phyloP scores from a whole-genome alignment of 2,888 invertebrate species.

The Caenorhabditis macrosperma region DNA sequence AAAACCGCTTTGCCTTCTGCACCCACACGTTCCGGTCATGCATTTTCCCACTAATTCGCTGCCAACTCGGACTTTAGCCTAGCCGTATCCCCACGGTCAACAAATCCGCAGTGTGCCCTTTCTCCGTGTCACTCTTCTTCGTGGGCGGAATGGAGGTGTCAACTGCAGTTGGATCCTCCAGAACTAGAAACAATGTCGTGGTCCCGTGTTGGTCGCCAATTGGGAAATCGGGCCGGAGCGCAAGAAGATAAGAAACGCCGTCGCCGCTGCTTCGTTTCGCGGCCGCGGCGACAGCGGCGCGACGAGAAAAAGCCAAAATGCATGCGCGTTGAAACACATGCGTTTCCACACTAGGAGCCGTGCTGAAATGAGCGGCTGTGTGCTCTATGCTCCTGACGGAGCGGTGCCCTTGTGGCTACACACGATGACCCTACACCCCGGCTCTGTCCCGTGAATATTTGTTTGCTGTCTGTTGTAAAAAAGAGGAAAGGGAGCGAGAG shows the following conservation, averaged over 20 bases:
- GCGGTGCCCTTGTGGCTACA: conserved; percentile 7
- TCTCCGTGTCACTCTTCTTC: too few species aligned
- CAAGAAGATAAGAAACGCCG: not conserved
- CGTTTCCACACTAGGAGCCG: conserved; percentile 10
- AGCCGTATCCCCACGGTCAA: not conserved
- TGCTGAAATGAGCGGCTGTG: not conserved
- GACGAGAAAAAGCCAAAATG: conserved; percentile 33
- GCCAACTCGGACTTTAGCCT: too few species aligned
- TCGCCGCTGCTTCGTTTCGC: not conserved
- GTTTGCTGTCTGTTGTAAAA: conserved; percentile 37
- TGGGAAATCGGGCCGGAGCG: not conserved
- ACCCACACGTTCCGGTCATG: too few species aligned
- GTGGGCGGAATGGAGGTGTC: not conserved
- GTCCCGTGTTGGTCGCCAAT: too few species aligned
- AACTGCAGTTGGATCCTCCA: not conserved
- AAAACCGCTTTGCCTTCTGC: too few species aligned
- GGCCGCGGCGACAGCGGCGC: too few species aligned
- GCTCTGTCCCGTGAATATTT: conserved; percentile 14
- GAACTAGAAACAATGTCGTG: not conserved
- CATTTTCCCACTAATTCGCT: too few species aligned
- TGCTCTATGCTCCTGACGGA: not conserved
- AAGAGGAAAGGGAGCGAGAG: not conserved
- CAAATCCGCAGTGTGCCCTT: not conserved
- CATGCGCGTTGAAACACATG: conserved; percentile 51
- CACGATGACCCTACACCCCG: not conserved